A percentile compares a stretch with the other conserved stretches of the same genome.
Conservation (phyloP, 2,888 invertebrate species). For the Netelia fuscicornis region DNA sequence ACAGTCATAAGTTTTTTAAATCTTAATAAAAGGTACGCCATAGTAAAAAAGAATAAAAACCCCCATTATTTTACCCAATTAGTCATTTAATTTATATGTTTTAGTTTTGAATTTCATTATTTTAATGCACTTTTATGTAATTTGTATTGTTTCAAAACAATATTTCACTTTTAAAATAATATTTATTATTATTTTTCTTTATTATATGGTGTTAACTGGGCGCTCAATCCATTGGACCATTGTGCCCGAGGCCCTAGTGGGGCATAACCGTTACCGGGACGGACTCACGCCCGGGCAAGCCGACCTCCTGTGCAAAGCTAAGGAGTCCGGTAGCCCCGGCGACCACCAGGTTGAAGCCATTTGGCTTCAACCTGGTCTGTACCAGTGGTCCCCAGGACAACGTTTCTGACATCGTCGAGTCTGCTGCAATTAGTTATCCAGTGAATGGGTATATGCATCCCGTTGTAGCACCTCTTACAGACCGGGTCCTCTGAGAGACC, state of each 20-base stretch:
- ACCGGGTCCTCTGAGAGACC: constrained; percentile 5
- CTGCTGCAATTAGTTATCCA: constrained; percentile 19
- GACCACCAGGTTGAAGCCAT: background rate
- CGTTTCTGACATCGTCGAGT: constrained; percentile 22
- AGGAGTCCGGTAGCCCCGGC: constrained; percentile 16
- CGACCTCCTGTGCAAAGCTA: constrained; percentile 24
- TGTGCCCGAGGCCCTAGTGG: constrained; percentile 20
- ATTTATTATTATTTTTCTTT: too few relatives aligned
- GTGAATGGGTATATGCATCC: constrained; percentile 2
- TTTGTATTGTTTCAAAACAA: too few relatives aligned
- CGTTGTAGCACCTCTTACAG: constrained; percentile 19
- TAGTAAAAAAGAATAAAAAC: too few relatives aligned
- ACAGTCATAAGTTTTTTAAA: too few relatives aligned
- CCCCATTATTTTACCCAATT: too few relatives aligned
- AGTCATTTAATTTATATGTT: too few relatives aligned
- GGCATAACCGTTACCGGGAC: background rate
- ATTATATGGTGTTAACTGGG: background rate
- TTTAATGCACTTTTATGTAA: too few relatives aligned
- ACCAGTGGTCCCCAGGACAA: background rate
- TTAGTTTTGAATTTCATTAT: too few relatives aligned
- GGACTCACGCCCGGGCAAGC: background rate
- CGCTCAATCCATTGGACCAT: constrained; percentile 24
- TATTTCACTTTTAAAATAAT: too few relatives aligned
- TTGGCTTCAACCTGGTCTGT: too few relatives aligned
- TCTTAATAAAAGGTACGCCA: too few relatives aligned